Base-by-base conservation (phyloP, 2,888 invertebrate species). In the Cephus spinipes region DNA sequence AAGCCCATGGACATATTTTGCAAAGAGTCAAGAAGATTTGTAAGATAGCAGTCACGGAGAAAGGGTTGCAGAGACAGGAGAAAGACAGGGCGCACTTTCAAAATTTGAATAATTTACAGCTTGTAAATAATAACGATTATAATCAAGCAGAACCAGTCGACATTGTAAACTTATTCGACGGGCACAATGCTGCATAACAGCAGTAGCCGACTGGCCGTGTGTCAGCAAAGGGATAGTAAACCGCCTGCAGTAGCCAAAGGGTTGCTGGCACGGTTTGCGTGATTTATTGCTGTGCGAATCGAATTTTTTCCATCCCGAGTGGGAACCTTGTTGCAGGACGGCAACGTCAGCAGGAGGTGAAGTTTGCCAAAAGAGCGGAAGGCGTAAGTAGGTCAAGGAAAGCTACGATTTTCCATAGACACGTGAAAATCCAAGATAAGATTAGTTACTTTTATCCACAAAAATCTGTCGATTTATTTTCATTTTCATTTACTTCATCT, bases 221-320 rank as follows among this genome's bases (percentile, higher is more conserved):
- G 74, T 74, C 71, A 79, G 82, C 81, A 79, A 78, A 75, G 77
- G 81, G 78, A 71, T 32, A 12, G 71, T 35, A 75, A 73, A 69
- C 73, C 69, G 73, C 78, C 76, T 68, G 76, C 81, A 84, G 85
- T 81, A 84, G 81, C 84, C 79, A 87, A 89, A 87, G 87, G 86
- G 86, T 88, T 89, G 84, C 78, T 77, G 71, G 79, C 75, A 71
- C 71, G 71, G 78, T 78, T 78, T 69, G 73, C 78, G 79, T 90
- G 90, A 90, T 90, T 90, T 89, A 90, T 90, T 87, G 80, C 85
- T 81, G 68, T 86, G 87, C 86, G 85, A 89, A 89, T 89, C 87
- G 85, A 88, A 88, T 87, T 88, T 88, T 89, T 87, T 87, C 77
- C 77, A 55, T 77, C 79, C 81, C 34, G 35, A n/a, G 35, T 55